Evolutionary conservation across 2,888 invertebrate species (phyloP), one percentile per base, ranked within the genome.

Genomic region (Lasioglossum vierecki): DNA sequence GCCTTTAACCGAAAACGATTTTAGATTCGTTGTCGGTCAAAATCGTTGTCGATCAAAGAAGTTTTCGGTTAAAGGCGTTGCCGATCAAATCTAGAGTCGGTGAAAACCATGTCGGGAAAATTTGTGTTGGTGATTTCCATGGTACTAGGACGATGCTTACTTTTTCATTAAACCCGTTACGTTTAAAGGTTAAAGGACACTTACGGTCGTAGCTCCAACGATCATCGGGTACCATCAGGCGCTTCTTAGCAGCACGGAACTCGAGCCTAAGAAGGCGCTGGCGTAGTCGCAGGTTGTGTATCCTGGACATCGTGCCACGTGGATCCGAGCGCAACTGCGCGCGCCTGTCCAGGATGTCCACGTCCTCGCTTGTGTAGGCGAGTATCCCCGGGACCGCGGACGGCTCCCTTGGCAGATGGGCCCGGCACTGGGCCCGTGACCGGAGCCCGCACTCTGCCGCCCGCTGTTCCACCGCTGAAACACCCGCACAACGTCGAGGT

Each of bases 201-300:
- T 96, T 94, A 96, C 96, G 95, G 90, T 96, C 96, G 92, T 95
- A 96, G 89, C 95, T 96, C 96, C 96, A 96, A 85, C 95, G 95
- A 80, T 93, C 91, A 57, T 95, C 93, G 75, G 96, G 95, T 87
- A 96, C 95, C 94, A 96, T 95, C 66, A 96, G 95, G 76, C 96
- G 95, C 81, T 94, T 94, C 90, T 96, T 96, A 81, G 96, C 95
- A 49, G 95, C 94, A 53, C 95, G 94, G 49, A 96, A 92, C 88
- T 96, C 96, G 85, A 94, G 94, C 89, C 95, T 96, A 92, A 96
- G 95, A 91, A 94, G 95, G 89, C 95, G 95, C 93, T 96, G 96
- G 91, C 93, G 94, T 92, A 93, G 94, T 90, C 94, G 95, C 86
- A 94, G 94, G 93, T 86, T 94, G 95, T 92, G 93, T 92, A 94